phyloP scores from a whole-genome alignment of 2,113 vertebrate species.

The Melospiza georgiana region DNA sequence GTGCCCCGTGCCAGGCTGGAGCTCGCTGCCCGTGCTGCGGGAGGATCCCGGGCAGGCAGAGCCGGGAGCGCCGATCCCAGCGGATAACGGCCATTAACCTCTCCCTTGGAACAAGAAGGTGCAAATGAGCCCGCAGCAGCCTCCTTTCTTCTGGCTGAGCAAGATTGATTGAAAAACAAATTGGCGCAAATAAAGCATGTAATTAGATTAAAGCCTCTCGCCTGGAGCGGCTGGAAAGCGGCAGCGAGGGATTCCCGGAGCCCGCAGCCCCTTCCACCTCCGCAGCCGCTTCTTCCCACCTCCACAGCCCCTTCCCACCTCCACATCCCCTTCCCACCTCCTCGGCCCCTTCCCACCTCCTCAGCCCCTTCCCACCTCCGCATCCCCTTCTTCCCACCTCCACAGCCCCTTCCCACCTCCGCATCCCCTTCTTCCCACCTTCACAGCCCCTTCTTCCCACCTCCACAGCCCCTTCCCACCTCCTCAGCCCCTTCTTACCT shows the following conservation, averaged over 20 bases:
- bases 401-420: neutral
- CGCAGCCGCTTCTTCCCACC: neutral
- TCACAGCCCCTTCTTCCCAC: neutral
- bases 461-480: too few species aligned
- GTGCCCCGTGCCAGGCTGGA: neutral
- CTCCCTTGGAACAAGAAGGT: slow-evolving; percentile 80
- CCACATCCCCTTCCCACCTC: neutral
- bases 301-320: neutral
- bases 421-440: neutral
- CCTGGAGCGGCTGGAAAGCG: slow-evolving; percentile 68
- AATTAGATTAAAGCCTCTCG: slow-evolving; percentile 95
- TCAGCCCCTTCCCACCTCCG: neutral
- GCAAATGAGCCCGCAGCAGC: slow-evolving; percentile 80
- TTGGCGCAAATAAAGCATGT: slow-evolving; percentile 97
- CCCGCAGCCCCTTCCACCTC: neutral
- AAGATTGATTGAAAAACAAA: slow-evolving; percentile 98
- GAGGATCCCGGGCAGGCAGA: neutral
- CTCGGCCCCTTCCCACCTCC: too few species aligned
- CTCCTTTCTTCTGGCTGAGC: slow-evolving; percentile 85
- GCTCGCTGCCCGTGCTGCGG: neutral
- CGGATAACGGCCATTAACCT: slow-evolving; percentile 67
- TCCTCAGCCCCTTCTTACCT: too few species aligned
- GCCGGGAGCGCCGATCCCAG: neutral
- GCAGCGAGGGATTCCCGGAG: slow-evolving; percentile 23
- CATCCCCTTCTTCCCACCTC: neutral